Percentiles rank a stretch among this genome's conserved stretches.
phyloP scores from a whole-genome alignment of 92 coral and sea anemone species.

The Isaurus tuberculatus region DNA sequence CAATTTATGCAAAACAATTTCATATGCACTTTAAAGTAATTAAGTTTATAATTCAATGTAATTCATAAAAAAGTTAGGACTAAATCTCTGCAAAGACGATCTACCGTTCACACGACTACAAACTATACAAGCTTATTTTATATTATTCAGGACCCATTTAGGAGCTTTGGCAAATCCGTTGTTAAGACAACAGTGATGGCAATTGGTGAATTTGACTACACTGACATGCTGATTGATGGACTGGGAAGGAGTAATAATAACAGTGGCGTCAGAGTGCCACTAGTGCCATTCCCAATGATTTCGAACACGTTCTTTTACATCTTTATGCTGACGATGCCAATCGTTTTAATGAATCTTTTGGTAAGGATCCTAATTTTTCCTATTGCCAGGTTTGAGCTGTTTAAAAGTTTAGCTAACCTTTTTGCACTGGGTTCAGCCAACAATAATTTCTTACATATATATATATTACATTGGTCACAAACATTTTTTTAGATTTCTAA shows the following conservation, averaged over 20 bases:
- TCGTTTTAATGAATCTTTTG: constrained; percentile 51
- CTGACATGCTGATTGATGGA: constrained; percentile 37
- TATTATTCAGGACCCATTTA: constrained; percentile 37
- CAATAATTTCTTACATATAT: no score
- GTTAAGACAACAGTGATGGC: constrained; percentile 60
- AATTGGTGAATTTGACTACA: constrained; percentile 57
- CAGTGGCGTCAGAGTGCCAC: background rate
- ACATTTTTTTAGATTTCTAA: no score
- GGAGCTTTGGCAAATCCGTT: constrained; percentile 35
- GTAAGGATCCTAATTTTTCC: constrained; percentile 9
- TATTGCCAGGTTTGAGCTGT: background rate
- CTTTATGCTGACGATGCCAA: constrained; percentile 58
- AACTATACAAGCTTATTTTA: background rate
- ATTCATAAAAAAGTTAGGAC: no score
- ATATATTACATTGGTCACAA: no score
- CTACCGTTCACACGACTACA: background rate
- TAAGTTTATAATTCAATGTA: no score
- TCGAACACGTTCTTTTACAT: constrained; percentile 41
- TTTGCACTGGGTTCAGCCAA: no score
- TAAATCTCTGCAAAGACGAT: no score
- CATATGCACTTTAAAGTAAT: no score
- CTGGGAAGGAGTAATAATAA: constrained; percentile 9
- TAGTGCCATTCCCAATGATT: constrained; percentile 45
- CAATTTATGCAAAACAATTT: no score
- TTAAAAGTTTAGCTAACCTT: no score